Base-by-base conservation (phyloP, 2,888 invertebrate genomes). In the Cetonia aurata region DNA sequence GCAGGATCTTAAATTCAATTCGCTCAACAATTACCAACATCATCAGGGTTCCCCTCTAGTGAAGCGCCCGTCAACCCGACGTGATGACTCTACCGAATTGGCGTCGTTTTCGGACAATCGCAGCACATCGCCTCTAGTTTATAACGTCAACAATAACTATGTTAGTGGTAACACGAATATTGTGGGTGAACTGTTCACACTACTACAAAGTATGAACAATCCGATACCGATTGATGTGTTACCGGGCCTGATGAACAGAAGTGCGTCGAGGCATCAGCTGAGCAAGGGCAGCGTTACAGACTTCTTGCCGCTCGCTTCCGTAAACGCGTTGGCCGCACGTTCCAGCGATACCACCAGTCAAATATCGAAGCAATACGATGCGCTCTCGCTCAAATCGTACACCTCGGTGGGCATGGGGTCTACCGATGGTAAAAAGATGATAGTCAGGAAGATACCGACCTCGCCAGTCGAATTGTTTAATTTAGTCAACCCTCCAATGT, bases 341-440 rank as follows among this genome's bases (percentile, higher is more conserved):
- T 73, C 78, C 25, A 78, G 81, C 69, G 93, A 93, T 75, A 86
- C 86, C 74, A 87, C 88, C 75, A 89, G 88, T 78, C 86, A 88
- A 74, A 83, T 87, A 74, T 77, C 81, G 17, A 81, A 80, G 73
- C 82, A 80, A 6, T 86, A 85, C 76, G 93, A 93, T 86, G 91
- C 91, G 56, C 90, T 91, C 41, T 93, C 93, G 41, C 89, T 93
- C 74, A 87, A 93, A 74, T 94, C 94, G 56, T 88, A 94, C 78
- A 93, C 94, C 69, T 94, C 94, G 62, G 93, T 95, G 77, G 94
- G 94, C 62, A 92, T 95, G 90, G 95, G 95, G 41, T 95, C 94
- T 74, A 95, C 95, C 50, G 95, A 95, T 85, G 95, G 95, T 56
- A 89, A 92, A 78, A 93, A 93, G 86, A 89, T 95, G 88, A 93